Conservation (phyloP, 2,113 vertebrate species). For the cat (Felis catus) region DNA sequence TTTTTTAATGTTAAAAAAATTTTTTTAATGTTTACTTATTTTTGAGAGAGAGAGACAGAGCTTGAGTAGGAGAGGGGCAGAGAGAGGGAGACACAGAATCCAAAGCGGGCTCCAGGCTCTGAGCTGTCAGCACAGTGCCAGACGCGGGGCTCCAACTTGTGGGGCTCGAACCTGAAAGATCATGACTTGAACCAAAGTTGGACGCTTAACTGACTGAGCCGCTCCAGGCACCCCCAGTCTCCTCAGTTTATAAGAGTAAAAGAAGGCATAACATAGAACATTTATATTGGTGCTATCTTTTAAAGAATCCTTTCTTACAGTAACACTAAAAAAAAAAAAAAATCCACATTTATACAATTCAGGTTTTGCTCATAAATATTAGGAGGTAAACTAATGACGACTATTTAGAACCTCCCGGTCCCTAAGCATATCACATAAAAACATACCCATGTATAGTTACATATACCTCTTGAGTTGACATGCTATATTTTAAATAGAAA, state of each 20-base stretch:
- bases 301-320: background rate
- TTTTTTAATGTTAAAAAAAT: no score
- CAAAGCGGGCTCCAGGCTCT: no score
- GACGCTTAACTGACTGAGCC: no score
- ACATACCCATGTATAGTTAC: background rate
- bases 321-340: constrained; percentile 19
- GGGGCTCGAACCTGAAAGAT: no score
- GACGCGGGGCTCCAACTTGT: no score
- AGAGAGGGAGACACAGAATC: no score
- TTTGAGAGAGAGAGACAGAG: no score
- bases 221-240: no score
- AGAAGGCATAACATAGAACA: background rate
- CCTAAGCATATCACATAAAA: background rate
- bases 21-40: no score
- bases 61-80: no score
- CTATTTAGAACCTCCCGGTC: background rate
- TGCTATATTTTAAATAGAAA: constrained; percentile 12
- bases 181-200: no score
- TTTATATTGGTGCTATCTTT: background rate
- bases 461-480: background rate
- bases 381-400: background rate
- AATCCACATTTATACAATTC: background rate
- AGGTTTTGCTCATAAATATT: background rate
- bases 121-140: no score
- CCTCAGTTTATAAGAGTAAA: background rate